Base-by-base conservation (phyloP, 92 coral and sea anemone species). In the Epizoanthus rinbou region DNA sequence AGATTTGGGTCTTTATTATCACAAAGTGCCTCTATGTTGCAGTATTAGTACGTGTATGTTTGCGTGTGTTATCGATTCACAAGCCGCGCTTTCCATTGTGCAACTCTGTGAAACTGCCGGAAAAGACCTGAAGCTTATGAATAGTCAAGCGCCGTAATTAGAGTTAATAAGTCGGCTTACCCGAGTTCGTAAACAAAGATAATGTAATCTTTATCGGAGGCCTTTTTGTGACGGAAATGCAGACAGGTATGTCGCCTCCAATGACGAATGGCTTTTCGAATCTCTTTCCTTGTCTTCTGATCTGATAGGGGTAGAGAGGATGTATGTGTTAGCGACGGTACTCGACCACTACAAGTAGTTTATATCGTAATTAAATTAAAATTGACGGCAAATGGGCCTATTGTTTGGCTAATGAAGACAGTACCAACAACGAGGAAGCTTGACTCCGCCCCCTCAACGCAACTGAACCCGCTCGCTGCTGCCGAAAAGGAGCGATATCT, bases 221-320 rank as follows among this genome's bases (percentile, higher is more conserved):
- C 83, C 80, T 85, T 86, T 63, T 92, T 97, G 76, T 97, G 94
- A 33, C 95, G 98, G 79, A 97, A 94, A 73, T 85, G 88, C n/a
- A 97, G 87, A 86, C 99, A 97, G 57, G 99, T 97, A 68, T 89
- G 91, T 50, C 91, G 80, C 69, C 64, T 94, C 99, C 99, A 97
- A 82, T 94, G 99, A 72, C 92, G 87, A 33, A 97, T 87, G 9
- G 95, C 99, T 76, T 90, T 94, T 62, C 89, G 86, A 71, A 97
- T 97, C 50, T 97, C 95, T 70, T 52, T 84, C 86, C 88, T 92
- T 39, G 95, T 92, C 52, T 88, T 90, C 56, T 67, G 76, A 52
- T 87, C 98, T 97, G 74, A 69, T 35, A 69, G 15, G 72, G 50
- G 37, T 76, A 62, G n/a, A 66, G 75, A 62, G 66, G 70, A 37